Base-by-base conservation (phyloP, 2,113 vertebrate species). In the Pimephales promelas region DNA sequence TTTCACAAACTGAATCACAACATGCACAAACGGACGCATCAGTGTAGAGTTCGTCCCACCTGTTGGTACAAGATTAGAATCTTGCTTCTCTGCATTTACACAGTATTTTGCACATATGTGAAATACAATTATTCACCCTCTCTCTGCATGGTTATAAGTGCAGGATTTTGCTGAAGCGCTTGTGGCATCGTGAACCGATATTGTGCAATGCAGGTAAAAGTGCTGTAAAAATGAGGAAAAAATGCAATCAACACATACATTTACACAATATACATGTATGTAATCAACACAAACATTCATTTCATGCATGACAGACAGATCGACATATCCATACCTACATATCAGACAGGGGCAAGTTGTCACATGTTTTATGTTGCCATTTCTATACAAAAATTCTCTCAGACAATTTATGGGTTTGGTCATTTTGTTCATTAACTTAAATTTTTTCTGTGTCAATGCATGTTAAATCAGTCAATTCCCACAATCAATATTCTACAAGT, bases 1-100 rank as follows among this genome's bases (percentile, higher is more conserved):
- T 1, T 14, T 88, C 85, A 82, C 92, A 94, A 2, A 14, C 49
- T 20, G 84, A 89, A 10, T 89, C 86, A 88, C 93, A 92, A 83
- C 92, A 92, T 79, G 79, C 84, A 81, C 93, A 93, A 0, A 90
- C 80, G 5, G 86, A 86, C 1, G 26, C 14, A 0, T 72, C 14
- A 10, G 82, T 83, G 5, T 83, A 26, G 45, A 94, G 84, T 86
- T 93, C 92, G 84, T 89, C 92, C 93, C 92, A 94, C 83, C 93
- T 94, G 68, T 49, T 16, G 10, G 45, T 28, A 43, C 26, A 40
- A 10, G 34, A 49, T 8, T 28, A 66, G 6, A 70, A 84, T 34
- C 4, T 11, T 1, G 20, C 8, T 4, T 28, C 20, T 14, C 9
- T 2, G n/a, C 40, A 49, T 24, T 22, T 10, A 54, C 34, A 78